A percentile compares a stretch with the other conserved stretches of the same genome.
phyloP scores from a whole-genome alignment of 2,797 vertebrate genomes.

The Micrastur ruficollis region DNA sequence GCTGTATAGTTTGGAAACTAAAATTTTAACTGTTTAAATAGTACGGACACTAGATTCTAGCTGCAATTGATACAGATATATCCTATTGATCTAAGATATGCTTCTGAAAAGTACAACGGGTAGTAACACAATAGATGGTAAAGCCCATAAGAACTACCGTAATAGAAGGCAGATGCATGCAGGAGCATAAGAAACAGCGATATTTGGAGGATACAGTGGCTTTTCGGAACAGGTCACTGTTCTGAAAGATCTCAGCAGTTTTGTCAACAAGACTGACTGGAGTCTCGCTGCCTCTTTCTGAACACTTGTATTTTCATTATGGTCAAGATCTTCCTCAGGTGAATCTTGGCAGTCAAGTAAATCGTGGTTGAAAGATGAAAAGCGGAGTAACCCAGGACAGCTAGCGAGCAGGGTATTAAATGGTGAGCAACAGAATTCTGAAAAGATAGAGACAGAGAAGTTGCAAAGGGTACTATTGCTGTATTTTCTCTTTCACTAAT shows the following conservation, averaged over 20 bases:
- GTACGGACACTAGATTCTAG: not conserved
- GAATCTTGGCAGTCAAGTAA: not conserved
- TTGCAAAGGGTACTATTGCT: not conserved
- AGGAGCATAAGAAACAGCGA: not conserved
- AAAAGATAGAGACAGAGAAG: not conserved
- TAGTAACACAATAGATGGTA: not conserved
- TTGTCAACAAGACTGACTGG: not conserved
- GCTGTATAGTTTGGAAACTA: not conserved
- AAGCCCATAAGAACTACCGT: not conserved
- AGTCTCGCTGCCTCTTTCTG: not conserved
- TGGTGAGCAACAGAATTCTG: not conserved
- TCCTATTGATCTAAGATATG: not conserved
- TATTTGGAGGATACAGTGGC: not conserved
- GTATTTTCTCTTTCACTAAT: not conserved
- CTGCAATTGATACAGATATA: not conserved
- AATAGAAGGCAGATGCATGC: not conserved
- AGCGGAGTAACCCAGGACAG: not conserved
- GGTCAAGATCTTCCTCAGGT: not conserved
- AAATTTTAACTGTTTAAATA: not conserved
- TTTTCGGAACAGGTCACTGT: not conserved
- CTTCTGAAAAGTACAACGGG: not conserved
- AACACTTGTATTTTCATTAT: not conserved
- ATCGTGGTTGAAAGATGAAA: not conserved
- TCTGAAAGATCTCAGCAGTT: not conserved
- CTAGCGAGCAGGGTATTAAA: not conserved